Evolutionary conservation across 2,797 vertebrate genomes (phyloP).

Genomic region (Benthosema pterotum): DNA sequence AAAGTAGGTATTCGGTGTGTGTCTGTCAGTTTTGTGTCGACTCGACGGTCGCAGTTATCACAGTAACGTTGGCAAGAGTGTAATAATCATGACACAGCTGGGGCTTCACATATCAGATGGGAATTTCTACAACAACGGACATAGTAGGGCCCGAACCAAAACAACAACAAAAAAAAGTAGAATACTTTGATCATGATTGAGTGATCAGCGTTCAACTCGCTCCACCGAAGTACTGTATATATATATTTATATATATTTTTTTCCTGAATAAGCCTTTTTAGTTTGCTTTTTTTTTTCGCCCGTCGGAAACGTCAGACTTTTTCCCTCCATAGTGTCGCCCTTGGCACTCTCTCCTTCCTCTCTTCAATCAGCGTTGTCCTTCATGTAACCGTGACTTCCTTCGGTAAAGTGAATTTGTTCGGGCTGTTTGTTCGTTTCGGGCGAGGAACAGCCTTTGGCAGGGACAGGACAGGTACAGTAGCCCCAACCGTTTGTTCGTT

Average conservation of each 20-base stretch:
- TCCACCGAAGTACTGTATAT: constrained; percentile 17
- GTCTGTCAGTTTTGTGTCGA: constrained; percentile 37
- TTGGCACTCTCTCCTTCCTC: neutral
- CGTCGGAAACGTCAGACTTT: constrained; percentile 22
- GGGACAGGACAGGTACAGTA: constrained; percentile 6
- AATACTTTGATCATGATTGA: constrained; percentile 42
- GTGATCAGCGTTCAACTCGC: constrained; percentile 36
- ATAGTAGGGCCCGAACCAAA: neutral
- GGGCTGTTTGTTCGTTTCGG: constrained; percentile 39
- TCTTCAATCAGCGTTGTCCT: constrained; percentile 24
- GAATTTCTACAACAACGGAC: constrained; percentile 30
- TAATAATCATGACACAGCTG: constrained; percentile 42
- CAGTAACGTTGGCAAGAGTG: constrained; percentile 53
- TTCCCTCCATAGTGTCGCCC: constrained; percentile 17
- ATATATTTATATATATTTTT: neutral
- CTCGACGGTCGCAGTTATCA: constrained; percentile 66
- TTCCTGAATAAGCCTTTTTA: constrained; percentile 15
- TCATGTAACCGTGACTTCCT: constrained; percentile 38
- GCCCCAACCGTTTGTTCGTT: too few relatives aligned
- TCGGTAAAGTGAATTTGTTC: constrained; percentile 32
- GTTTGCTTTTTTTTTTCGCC: neutral
- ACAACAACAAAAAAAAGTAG: constrained; percentile 14
- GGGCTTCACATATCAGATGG: constrained; percentile 49
- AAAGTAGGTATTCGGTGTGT: constrained; percentile 27
- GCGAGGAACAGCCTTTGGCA: constrained; percentile 31